These are phyloP conservation scores for Cosmia pyralina DNA, from an alignment of 2,888 invertebrate species.

Conservation along the genomic window DNA sequence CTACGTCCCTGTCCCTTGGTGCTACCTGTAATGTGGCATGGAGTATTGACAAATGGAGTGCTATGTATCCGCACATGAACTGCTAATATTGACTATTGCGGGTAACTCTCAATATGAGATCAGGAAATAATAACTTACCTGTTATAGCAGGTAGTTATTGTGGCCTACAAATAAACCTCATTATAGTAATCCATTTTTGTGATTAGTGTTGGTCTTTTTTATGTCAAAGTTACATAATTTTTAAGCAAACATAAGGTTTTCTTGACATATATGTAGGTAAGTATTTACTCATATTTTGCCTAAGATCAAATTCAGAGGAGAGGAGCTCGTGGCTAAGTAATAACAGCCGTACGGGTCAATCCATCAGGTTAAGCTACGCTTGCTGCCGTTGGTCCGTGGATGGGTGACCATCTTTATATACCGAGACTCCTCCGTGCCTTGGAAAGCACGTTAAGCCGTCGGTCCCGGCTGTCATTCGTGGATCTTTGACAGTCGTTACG, in stretches of 20 bases:
- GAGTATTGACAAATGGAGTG: constrained; percentile 36
- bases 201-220: no score
- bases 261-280: background rate
- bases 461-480: no score
- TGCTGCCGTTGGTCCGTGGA: no score
- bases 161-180: background rate
- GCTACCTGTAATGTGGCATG: constrained; percentile 21
- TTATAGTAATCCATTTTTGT: no score
- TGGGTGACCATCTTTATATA: no score
- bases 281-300: background rate
- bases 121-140: background rate
- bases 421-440: no score
- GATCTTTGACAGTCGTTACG: no score
- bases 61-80: background rate
- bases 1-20: constrained; percentile 42
- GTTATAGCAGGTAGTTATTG: background rate
- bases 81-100: background rate
- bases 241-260: background rate
- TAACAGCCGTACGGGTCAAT: no score
- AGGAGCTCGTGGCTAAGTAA: no score
- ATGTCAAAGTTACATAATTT: background rate
- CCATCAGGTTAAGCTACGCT: no score
- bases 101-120: background rate
- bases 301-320: no score
- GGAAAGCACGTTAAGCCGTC: no score